These are phyloP conservation scores for Orthosia cruda DNA, from an alignment of 2,888 invertebrate genomes.

Conservation along the genomic window DNA sequence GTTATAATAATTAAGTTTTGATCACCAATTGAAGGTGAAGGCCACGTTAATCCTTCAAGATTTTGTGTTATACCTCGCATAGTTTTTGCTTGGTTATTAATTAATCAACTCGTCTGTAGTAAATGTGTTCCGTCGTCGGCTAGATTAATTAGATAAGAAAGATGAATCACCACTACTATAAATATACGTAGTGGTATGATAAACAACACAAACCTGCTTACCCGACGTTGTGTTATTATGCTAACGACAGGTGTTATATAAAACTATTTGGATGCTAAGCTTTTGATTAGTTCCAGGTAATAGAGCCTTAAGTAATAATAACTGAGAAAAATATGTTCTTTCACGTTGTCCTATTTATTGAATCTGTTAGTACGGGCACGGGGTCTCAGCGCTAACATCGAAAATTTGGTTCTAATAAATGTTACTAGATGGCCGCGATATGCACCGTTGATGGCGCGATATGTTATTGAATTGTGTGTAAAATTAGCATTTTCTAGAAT, in stretches of 20 bases:
- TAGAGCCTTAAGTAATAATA: constrained; percentile 10
- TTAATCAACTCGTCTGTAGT: constrained; percentile 42
- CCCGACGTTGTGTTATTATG: constrained; percentile 29
- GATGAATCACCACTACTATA: constrained; percentile 54
- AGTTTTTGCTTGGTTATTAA: constrained; percentile 55
- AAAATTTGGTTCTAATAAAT: too few species aligned
- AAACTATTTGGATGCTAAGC: constrained; percentile 35
- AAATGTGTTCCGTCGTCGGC: constrained; percentile 49
- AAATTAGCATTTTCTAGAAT: too few species aligned
- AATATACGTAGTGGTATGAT: constrained; percentile 27
- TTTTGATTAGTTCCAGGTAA: constrained; percentile 40
- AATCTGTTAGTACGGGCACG: background rate
- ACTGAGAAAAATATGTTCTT: constrained; percentile 20
- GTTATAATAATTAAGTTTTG: constrained; percentile 43
- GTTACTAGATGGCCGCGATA: too few species aligned
- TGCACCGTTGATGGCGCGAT: too few species aligned
- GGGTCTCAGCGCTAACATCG: too few species aligned
- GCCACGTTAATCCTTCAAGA: constrained; percentile 29
- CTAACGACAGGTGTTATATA: constrained; percentile 32
- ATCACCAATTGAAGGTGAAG: constrained; percentile 40
- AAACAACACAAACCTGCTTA: constrained; percentile 45
- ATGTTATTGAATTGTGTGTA: too few species aligned
- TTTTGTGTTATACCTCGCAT: constrained; percentile 37
- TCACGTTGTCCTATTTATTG: constrained; percentile 11
- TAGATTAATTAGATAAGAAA: constrained; percentile 49